Evolutionary conservation across 2,888 invertebrate genomes (phyloP).

Genomic region (Sericinus montela): DNA sequence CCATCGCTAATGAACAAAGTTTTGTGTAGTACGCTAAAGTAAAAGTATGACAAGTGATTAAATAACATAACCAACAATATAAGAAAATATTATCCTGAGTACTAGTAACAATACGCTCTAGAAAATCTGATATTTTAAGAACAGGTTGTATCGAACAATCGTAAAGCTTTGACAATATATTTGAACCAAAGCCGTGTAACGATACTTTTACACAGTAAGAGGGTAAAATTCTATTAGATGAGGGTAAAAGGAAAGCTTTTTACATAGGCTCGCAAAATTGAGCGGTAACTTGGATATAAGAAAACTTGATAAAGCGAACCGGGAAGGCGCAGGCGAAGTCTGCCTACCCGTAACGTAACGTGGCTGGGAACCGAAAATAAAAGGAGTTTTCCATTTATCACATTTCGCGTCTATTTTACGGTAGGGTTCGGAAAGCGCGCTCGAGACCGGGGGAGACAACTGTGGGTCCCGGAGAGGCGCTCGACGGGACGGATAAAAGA

Average conservation of each 20-base stretch:
- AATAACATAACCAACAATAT: too few relatives aligned
- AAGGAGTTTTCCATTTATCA: constrained; percentile 78
- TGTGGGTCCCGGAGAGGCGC: constrained; percentile 56
- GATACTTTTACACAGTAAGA: constrained; percentile 42
- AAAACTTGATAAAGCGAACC: constrained; percentile 70
- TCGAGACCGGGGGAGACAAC: constrained; percentile 52
- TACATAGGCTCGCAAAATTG: constrained; percentile 64
- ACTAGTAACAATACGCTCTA: too few relatives aligned
- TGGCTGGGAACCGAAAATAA: constrained; percentile 68
- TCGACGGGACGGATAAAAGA: constrained; percentile 62
- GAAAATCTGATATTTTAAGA: constrained; percentile 2
- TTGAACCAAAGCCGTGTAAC: constrained; percentile 39
- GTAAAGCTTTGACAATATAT: constrained; percentile 33
- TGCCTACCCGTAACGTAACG: constrained; percentile 65
- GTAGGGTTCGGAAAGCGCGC: constrained; percentile 65
- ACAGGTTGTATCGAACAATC: constrained; percentile 25
- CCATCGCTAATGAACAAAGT: too few relatives aligned
- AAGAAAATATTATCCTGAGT: too few relatives aligned
- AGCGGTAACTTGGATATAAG: constrained; percentile 71
- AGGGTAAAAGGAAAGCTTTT: constrained; percentile 54
- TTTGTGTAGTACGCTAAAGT: too few relatives aligned
- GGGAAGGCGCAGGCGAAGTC: constrained; percentile 48
- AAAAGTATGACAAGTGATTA: too few relatives aligned
- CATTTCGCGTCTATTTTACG: constrained; percentile 78
- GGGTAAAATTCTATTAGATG: constrained; percentile 47